Percentiles rank a stretch among this genome's conserved stretches.
Evolutionary conservation across 2,113 vertebrate genomes (phyloP).

Genomic region (Xiphophorus hellerii): DNA sequence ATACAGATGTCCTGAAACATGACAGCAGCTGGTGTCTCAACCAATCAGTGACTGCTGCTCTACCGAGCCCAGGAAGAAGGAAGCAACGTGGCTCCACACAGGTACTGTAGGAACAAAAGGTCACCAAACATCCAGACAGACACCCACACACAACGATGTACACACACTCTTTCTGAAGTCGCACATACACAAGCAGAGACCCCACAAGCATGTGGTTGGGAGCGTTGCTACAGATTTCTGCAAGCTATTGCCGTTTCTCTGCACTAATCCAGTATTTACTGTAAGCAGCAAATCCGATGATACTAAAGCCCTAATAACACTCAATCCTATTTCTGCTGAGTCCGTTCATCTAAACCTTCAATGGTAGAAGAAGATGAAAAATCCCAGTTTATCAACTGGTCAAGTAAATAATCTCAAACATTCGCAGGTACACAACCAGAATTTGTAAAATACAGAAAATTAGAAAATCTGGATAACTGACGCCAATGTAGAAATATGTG

Average conservation of each 20-base stretch:
- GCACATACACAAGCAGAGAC: conserved; percentile 3
- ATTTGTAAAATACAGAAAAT: conserved; percentile 24
- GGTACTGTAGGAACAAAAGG: conserved; percentile 10
- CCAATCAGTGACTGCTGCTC: conserved; percentile 29
- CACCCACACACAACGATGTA: conserved; percentile 8
- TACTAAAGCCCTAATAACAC: conserved; percentile 38
- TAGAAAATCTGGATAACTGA: not conserved
- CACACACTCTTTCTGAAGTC: conserved; percentile 5
- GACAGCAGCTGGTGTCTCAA: conserved; percentile 54
- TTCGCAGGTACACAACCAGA: conserved; percentile 25
- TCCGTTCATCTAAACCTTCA: conserved; percentile 9
- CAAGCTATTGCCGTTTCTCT: conserved; percentile 23
- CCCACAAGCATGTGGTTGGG: conserved; percentile 3
- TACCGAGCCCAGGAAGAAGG: conserved; percentile 24
- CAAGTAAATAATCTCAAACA: not conserved
- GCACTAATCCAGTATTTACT: conserved; percentile 59
- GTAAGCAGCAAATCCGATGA: conserved; percentile 44
- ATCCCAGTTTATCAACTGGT: conserved; percentile 4
- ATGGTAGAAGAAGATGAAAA: conserved; percentile 16
- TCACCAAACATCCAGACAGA: not conserved
- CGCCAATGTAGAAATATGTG: not conserved
- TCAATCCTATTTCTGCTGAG: conserved; percentile 56
- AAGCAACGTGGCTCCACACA: conserved; percentile 20
- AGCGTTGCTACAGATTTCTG: conserved; percentile 40
- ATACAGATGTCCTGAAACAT: conserved; percentile 47